Percentiles rank a stretch among this genome's conserved stretches.
phyloP scores from a whole-genome alignment of 2,888 invertebrate genomes.

The Drosophila birchii region DNA sequence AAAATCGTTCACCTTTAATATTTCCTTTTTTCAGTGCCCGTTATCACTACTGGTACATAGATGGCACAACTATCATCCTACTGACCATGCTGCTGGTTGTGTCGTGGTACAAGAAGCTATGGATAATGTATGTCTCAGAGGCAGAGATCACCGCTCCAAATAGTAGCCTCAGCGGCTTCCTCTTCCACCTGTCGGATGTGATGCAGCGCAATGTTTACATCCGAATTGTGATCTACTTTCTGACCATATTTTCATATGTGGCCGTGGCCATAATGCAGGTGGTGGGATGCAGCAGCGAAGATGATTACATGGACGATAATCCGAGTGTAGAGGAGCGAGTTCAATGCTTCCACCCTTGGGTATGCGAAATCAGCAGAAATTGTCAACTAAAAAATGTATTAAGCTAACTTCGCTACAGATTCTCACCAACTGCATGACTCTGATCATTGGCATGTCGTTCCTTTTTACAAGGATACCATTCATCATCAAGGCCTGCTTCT shows the following conservation, averaged over 20 bases:
- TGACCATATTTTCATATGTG: slow-evolving; percentile 88
- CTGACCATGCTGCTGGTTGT: slow-evolving; percentile 88
- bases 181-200: slow-evolving; percentile 87
- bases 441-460: slow-evolving; percentile 89
- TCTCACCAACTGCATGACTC: slow-evolving; percentile 86
- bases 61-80: slow-evolving; percentile 85
- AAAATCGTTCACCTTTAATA: too few species aligned
- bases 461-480: slow-evolving; percentile 94
- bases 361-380: slow-evolving; percentile 45
- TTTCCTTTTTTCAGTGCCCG: slow-evolving; percentile 25
- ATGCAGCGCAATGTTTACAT: slow-evolving; percentile 88
- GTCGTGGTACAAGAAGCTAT: slow-evolving; percentile 91
- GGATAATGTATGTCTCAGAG: slow-evolving; percentile 85
- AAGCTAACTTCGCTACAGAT: slow-evolving; percentile 65
- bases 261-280: slow-evolving; percentile 83
- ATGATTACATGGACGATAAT: slow-evolving; percentile 28
- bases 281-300: slow-evolving; percentile 58
- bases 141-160: slow-evolving; percentile 84
- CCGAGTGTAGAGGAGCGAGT: slow-evolving; percentile 50
- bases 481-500: slow-evolving; percentile 91
- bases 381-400: too few species aligned
- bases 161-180: slow-evolving; percentile 85
- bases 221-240: slow-evolving; percentile 88
- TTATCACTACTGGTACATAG: slow-evolving; percentile 85
- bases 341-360: slow-evolving; percentile 84